Evolutionary conservation across 1,140 invertebrate genomes (phyloP), one percentile per base, ranked within the genome.

Genomic region (Dufourea novaeangliae): DNA sequence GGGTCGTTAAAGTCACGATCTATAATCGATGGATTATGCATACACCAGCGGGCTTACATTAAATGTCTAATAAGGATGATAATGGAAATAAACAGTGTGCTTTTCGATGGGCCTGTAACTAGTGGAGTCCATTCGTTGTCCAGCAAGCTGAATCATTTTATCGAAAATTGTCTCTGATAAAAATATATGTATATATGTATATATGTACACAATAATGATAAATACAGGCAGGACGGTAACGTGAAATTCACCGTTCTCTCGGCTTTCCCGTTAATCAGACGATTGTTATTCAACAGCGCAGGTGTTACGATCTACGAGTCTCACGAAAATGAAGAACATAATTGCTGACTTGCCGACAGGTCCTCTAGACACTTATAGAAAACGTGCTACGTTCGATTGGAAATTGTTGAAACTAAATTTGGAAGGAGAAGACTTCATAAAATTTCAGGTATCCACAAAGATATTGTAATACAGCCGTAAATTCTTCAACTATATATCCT

Each of bases 301-400:
- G 62, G 37, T 67, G 1, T 32, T 20, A 14, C 12, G 20, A 64
- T 17, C 7, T 0, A 39, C 32, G 6, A 52, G 1, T 3, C 11
- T 22, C 12, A 66, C 73, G 20, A 86, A 73, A 44, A 76, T 79
- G 17, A 88, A 78, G 68, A 73, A 87, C 52, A 70, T 88, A 25
- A 80, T 94, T 22, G 80, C 93, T 0, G 94, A 95, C 83, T 93
- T 96, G 75, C 95, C 95, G 1, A 89, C 86, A n/a, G 96, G 97
- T 20, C 96, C 96, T 1, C 88, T 98, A 29, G 95, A 96, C 83
- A 80, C 79, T 11, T 98, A 97, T 85, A 93, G 97, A 71, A 94
- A 95, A 69, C 93, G 94, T 79, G 95, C 97, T 1, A 94, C 95
- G 3, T 98, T 98, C 89, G 94, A 97, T 88, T 98, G 97, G 96